Base-by-base conservation (phyloP, 2,797 vertebrate genomes). In the Oreonectes daqikongensis region DNA sequence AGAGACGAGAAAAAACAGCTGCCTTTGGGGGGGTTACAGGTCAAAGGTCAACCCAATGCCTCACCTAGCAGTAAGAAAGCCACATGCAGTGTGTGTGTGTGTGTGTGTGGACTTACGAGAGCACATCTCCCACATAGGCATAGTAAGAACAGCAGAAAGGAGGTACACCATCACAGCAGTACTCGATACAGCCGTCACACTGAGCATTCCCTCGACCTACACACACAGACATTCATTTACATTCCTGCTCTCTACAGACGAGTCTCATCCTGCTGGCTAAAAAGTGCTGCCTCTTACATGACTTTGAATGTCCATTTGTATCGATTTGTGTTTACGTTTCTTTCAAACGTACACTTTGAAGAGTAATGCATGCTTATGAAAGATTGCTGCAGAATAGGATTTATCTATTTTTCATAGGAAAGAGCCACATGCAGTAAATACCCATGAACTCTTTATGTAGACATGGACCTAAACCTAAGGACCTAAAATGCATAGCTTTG, bases 101-200 rank as follows among this genome's bases (percentile, higher is more conserved):
- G 38, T 40, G 46, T 44, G 24, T 55, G 67, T 65, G 28, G 86
- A 96, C 94, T 95, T 90, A 98, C 94, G 93, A 97, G 72, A 97
- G 94, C 71, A 97, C 93, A 35, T 96, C 96, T 42, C 94, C 95
- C 57, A 96, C 94, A 1, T 96, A 98, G 83, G 95, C 94, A 4
- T 96, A 97, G 92, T 98, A 98, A 4, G 95, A 97, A 84, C 95
- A 97, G 86, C 95, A 97, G 90, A 96, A 97, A 50, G 95, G 93
- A 0, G 94, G 86, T 12, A 91, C 91, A 66, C 95, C 95, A 78
- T 95, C 94, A 11, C 96, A 99, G 90, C 96, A 99, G 83, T 97
- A 97, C 81, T 95, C 93, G 5, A 92, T 82, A 79, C 95, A 97
- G 85, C 93, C 93, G 79, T 93, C 93, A 85, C 96, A 97, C 84